Conservation (phyloP, 2,888 invertebrate genomes). For the Myopa tessellatipennis region DNA sequence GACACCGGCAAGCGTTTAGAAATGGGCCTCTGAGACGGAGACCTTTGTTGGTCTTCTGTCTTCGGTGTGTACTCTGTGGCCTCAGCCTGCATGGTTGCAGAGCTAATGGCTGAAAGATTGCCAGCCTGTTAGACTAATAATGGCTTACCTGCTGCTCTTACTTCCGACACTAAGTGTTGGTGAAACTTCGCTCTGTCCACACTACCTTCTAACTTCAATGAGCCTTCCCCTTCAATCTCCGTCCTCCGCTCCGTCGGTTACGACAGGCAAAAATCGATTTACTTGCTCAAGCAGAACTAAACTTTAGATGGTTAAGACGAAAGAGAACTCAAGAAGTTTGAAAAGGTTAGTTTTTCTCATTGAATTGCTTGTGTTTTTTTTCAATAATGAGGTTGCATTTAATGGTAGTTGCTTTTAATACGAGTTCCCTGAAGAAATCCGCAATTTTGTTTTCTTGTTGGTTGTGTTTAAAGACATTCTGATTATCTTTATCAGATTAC, state of each 20-base stretch:
- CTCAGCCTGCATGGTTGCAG: not conserved
- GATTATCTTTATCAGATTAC: slow-evolving; percentile 1
- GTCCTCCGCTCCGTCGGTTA: not conserved
- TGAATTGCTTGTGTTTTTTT: slow-evolving; percentile 12
- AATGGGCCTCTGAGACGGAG: not conserved
- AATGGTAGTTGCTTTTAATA: not conserved
- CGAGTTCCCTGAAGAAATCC: not conserved
- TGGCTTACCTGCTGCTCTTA: not conserved
- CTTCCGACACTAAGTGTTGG: not conserved
- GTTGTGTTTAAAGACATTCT: not conserved
- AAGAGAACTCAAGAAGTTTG: slow-evolving; percentile 3
- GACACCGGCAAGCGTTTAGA: slow-evolving; percentile 20
- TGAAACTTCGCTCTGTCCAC: no score
- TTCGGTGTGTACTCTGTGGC: not conserved
- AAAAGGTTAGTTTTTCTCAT: slow-evolving; percentile 20
- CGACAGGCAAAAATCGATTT: slow-evolving; percentile 29
- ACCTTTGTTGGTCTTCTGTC: not conserved
- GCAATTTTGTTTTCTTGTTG: not conserved
- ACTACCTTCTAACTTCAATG: no score
- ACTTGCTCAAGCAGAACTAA: slow-evolving; percentile 30
- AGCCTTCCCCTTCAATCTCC: no score
- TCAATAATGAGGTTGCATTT: not conserved
- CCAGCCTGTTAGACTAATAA: slow-evolving; percentile 1
- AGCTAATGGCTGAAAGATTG: slow-evolving; percentile 12
- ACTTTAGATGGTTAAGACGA: slow-evolving; percentile 14